Base-by-base conservation (phyloP, 2,888 invertebrate genomes). In the Synanthedon myopaeformis region DNA sequence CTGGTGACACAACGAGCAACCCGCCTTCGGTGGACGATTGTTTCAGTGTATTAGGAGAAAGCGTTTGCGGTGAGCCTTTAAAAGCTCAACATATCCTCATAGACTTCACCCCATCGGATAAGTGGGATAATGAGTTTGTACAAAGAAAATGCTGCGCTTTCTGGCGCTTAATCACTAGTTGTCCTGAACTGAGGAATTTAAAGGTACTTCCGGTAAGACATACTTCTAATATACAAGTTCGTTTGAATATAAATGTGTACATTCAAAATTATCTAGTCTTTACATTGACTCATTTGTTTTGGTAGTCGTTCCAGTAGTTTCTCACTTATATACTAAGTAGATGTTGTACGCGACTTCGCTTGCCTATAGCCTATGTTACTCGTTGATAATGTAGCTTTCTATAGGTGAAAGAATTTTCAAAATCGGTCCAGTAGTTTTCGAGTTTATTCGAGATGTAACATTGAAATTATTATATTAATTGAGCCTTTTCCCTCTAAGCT, bases 81-180 rank as follows among this genome's bases (percentile, higher is more conserved):
- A 14, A 41, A 5, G 41, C 60, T 0, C 72, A 74, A n/a, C 67
- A 63, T 48, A 53, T 74, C 12, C 58, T 61, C 3, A 55, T 75
- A 3, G 70, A 75, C 60, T 72, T 73, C 60, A 67, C 62, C 2
- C 69, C 66, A 1, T 53, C 55, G 3, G 57, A 61, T 10, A 58
- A 58, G 13, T n/a, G 28, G 0, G 72, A 72, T 52, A 62, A 53
- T 1, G 65, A 64, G 2, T 64, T 58, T 49, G 49, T 59, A 2
- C 61, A 62, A 49, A 53, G 51, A 17, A 69, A 66, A 52, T 70
- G 69, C 54, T 59, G 60, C 48, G 61, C 62, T n/a, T 70, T 70
- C 54, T 72, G 72, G 72, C 64, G 69, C 3, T 57, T 64, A 10
- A 52, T 72, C 11, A 58, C 54, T 6, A 61, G 54, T 35, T 57